phyloP scores from a whole-genome alignment of 2,113 vertebrate species.

The Clarias batrachus region DNA sequence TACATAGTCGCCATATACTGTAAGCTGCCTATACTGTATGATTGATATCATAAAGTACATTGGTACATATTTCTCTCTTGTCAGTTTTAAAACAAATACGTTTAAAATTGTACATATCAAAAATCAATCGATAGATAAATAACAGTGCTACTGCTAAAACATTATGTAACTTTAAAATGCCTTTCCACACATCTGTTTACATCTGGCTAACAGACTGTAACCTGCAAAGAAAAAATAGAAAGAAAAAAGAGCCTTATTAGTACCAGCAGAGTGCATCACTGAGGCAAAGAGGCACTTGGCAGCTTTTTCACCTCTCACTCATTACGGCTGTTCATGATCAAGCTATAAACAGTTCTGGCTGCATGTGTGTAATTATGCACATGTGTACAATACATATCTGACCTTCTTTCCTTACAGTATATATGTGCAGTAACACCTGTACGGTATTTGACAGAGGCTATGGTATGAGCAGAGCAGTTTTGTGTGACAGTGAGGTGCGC shows the following conservation, averaged over 20 bases:
- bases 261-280: constrained; percentile 38
- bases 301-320: background rate
- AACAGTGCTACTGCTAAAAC: background rate
- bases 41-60: too few relatives aligned
- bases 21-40: background rate
- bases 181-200: background rate
- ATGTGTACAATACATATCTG: background rate
- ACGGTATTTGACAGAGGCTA: background rate
- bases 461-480: background rate
- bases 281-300: background rate
- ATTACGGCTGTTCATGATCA: background rate
- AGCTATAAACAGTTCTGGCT: background rate
- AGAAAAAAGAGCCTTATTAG: background rate
- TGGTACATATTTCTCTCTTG: background rate
- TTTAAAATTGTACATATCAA: background rate
- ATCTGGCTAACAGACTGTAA: background rate
- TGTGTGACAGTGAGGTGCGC: constrained; percentile 1
- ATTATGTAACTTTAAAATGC: background rate
- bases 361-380: background rate
- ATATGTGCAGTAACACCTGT: background rate
- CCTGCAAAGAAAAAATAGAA: background rate
- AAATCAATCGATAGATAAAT: background rate
- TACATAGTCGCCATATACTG: background rate
- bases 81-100: background rate
- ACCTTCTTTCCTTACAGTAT: background rate